Percentiles rank a stretch among this genome's conserved stretches.
phyloP scores from a whole-genome alignment of 1,140 invertebrate species.

The Temnothorax curvispinosus region DNA sequence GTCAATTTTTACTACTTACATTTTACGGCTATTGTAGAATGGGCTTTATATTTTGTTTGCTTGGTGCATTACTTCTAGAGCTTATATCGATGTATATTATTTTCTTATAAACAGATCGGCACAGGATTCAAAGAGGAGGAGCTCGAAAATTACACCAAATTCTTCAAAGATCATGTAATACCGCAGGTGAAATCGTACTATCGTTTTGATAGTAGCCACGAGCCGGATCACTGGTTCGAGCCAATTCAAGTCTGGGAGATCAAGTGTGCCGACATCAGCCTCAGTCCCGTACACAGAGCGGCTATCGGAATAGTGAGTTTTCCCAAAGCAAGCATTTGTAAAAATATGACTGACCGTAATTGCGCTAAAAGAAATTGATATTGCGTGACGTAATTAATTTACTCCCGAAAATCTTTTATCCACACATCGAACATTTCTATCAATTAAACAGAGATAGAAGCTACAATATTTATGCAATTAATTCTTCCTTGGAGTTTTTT shows the following conservation, averaged over 20 bases:
- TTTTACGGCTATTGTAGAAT: too few species aligned
- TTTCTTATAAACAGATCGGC: constrained; percentile 90
- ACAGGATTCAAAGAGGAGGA: constrained; percentile 99
- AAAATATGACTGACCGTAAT: background rate
- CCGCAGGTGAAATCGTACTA: constrained; percentile 94
- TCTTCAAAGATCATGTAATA: constrained; percentile 93
- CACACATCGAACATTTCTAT: background rate
- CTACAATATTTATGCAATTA: background rate
- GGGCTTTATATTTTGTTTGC: background rate
- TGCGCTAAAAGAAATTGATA: background rate
- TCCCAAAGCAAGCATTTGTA: background rate
- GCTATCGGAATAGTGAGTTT: constrained; percentile 91
- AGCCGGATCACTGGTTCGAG: constrained; percentile 99
- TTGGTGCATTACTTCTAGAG: constrained; percentile 12
- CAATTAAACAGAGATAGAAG: background rate
- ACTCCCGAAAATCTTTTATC: background rate
- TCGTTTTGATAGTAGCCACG: constrained; percentile 90
- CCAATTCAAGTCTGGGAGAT: constrained; percentile 98
- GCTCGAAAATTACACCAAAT: constrained; percentile 92
- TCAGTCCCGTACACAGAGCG: constrained; percentile 94
- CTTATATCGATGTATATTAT: constrained; percentile 64
- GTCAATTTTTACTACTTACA: too few species aligned
- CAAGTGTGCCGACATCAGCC: constrained; percentile 98
- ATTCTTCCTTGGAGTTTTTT: background rate
- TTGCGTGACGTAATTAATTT: background rate